Evolutionary conservation across 2,888 invertebrate species (phyloP), one percentile per base, ranked within the genome.

Genomic region (Mesorhabditis spiculigera): DNA sequence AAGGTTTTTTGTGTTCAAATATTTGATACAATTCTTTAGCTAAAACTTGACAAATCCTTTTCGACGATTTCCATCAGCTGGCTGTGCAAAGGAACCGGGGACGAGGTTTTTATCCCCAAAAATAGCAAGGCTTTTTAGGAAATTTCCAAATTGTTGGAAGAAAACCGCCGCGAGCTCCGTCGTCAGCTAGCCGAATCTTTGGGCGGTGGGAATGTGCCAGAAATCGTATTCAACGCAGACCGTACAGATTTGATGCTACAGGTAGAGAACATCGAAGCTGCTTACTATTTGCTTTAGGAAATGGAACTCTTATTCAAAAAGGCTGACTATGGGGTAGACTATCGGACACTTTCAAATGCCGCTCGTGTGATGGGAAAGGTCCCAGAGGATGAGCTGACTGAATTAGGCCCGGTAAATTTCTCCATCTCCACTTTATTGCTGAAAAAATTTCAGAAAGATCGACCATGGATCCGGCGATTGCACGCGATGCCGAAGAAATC

Each of bases 261-360:
- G 68, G 71, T 68, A 44, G 45, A n/a, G 13, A 13, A 28, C 28
- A 42, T 6, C n/a, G 10, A 8, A 5, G 43, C 42, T 16, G 5
- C 5, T 43, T 8, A n/a, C n/a, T n/a, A 16, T 65, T 65, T 5
- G 1, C 42, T 43, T 8, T 73, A 74, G 64, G 75, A 78, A 68
- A 76, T 78, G 74, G 75, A 78, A 28, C 67, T 67, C 28, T 13
- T 78, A 8, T 77, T 78, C 70, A 67, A 71, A 45, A 68, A 75
- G 67, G 78, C 78, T 5, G 76, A 78, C 63, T 78, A 78, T 63
- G 78, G 78, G 66, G 67, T 69, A 42, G 78, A 78, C 61, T 78
- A 76, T 64, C 67, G 76, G 50, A 66, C 67, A 16, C 64, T 77
- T 43, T 74, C 74, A 68, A 69, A 70, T 45, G 72, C 71, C 16